These are phyloP conservation scores for Xestia c-nigrum DNA, from an alignment of 2,888 invertebrate species.

Conservation along the genomic window DNA sequence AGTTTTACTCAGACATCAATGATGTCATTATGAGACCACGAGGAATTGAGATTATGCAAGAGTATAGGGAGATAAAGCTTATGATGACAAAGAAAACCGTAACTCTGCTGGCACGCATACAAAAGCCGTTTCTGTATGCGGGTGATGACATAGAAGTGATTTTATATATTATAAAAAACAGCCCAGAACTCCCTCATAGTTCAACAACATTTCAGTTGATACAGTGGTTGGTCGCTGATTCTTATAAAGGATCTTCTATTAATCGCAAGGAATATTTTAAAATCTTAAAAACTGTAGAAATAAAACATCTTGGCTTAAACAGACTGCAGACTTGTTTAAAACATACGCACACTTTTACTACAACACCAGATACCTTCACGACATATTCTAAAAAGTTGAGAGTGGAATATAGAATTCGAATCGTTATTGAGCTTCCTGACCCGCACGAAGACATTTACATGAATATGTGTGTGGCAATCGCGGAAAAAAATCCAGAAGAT, in stretches of 20 bases:
- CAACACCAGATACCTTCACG: neutral
- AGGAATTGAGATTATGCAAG: neutral
- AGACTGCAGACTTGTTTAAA: neutral
- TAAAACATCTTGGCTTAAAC: conserved; percentile 3
- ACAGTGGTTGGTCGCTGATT: neutral
- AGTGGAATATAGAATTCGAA: neutral
- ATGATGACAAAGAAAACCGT: neutral
- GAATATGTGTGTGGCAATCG: neutral
- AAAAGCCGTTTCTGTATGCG: neutral
- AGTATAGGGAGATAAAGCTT: neutral
- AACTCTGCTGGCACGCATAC: neutral
- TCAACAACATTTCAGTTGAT: neutral
- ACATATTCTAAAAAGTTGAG: neutral
- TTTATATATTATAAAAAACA: neutral
- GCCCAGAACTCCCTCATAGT: neutral
- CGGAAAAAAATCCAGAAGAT: conserved; percentile 1
- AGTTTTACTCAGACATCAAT: neutral
- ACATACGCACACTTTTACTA: neutral
- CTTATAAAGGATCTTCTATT: neutral
- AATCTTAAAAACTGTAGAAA: neutral
- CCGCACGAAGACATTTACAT: neutral
- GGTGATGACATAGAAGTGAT: neutral
- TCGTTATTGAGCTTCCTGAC: neutral
- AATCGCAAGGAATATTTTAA: neutral
- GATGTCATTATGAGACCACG: neutral